Conservation (phyloP, 1,140 invertebrate genomes). For the Heliothis virescens region DNA sequence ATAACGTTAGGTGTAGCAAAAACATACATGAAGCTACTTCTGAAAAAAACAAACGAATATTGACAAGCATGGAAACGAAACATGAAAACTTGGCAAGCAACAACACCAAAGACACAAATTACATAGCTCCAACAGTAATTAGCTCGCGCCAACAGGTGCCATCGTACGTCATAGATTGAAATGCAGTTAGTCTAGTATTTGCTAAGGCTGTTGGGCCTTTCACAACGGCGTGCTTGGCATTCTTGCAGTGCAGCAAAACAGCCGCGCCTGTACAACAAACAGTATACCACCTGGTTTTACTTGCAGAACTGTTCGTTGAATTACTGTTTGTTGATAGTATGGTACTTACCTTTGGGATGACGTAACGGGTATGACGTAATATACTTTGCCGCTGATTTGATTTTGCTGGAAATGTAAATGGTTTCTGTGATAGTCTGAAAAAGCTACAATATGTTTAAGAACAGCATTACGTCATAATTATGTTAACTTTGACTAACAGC, state of each 20-base stretch:
- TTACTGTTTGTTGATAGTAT: neutral
- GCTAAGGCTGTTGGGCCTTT: conserved; percentile 61
- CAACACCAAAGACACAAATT: neutral
- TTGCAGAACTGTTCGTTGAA: neutral
- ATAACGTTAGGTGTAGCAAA: no score
- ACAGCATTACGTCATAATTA: no score
- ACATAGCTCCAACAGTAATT: conserved; percentile 11
- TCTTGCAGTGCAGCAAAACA: conserved; percentile 52
- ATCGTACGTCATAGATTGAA: conserved; percentile 48
- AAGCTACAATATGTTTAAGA: no score
- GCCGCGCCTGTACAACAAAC: conserved; percentile 39
- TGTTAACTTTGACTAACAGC: no score
- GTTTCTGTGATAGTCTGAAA: no score
- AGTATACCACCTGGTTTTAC: conserved; percentile 5
- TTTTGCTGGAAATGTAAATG: no score
- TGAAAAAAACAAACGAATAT: neutral
- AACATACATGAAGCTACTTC: no score
- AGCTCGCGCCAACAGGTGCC: conserved; percentile 39
- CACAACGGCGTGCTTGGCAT: conserved; percentile 65
- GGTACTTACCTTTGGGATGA: neutral
- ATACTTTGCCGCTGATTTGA: no score
- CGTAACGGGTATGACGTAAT: neutral
- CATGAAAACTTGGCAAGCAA: neutral
- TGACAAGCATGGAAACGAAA: neutral
- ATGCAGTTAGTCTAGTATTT: conserved; percentile 70